Conservation (phyloP, 1,140 invertebrate species). For the Cydia splendana region DNA sequence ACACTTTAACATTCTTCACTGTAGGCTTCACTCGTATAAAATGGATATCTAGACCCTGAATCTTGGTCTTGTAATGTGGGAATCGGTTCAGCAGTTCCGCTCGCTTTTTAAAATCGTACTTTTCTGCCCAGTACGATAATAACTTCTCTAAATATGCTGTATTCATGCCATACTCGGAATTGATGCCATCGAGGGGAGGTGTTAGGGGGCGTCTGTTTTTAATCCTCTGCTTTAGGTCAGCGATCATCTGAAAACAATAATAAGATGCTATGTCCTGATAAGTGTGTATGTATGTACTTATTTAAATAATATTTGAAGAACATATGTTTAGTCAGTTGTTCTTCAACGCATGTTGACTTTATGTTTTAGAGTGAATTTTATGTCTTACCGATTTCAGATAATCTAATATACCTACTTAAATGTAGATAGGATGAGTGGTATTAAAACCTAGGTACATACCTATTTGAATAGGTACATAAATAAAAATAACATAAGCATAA, state of each 20-base stretch:
- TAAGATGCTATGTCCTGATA: conserved; percentile 27
- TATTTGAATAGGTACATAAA: no score
- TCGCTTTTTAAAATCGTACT: conserved; percentile 87
- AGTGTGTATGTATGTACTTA: conserved; percentile 1
- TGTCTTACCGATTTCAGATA: no score
- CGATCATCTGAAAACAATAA: conserved; percentile 79
- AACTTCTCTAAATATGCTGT: conserved; percentile 83
- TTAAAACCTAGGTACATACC: no score
- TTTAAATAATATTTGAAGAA: no score
- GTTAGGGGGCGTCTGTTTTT: conserved; percentile 80
- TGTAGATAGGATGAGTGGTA: no score
- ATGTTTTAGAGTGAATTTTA: no score
- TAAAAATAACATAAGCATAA: no score
- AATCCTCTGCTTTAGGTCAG: conserved; percentile 83
- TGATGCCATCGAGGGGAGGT: conserved; percentile 83
- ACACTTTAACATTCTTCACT: conserved; percentile 72
- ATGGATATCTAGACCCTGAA: conserved; percentile 88
- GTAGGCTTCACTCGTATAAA: conserved; percentile 83
- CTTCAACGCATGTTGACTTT: no score
- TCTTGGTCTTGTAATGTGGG: conserved; percentile 86
- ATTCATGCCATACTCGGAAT: conserved; percentile 90
- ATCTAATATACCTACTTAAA: no score
- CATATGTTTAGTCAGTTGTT: no score
- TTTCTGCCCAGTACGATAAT: conserved; percentile 85
- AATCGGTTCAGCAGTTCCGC: conserved; percentile 85